Evolutionary conservation across 2,888 invertebrate genomes (phyloP), one percentile per base, ranked within the genome.

Genomic region (Ormyrus pomaceus): DNA sequence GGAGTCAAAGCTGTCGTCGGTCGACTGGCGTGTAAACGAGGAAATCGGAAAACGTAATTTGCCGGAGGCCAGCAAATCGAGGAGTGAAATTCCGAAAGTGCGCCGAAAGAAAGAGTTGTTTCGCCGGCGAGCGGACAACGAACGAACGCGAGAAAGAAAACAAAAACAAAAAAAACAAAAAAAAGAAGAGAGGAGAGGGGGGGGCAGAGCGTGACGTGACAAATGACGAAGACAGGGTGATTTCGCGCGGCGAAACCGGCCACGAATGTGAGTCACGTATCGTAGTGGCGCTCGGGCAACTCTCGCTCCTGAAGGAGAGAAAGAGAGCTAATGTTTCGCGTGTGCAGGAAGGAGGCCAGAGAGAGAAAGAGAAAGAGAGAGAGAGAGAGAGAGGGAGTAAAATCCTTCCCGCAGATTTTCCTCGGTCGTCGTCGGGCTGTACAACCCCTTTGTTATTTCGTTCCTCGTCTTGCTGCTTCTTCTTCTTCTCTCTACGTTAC

Each of bases 241-340:
- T 77, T 80, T 80, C 73, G 73, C 64, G 72, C 34, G 59, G 45
- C 73, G 73, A 69, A 68, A 73, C 66, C 51, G 68, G 53, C 69
- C 69, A 64, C 68, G 76, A 77, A 79, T 79, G 82, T 79, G 79
- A 79, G 82, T 82, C 79, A 82, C 79, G 79, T 79, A 79, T 77
- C 55, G 70, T 79, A 77, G 78, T 75, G 78, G 78, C 59, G 71
- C 59, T 45, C 66, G 46, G 13, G 48, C 66, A 46, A 34, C 72
- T 81, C 78, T 78, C 34, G 34, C 34, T 34, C 34, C 34, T 34
- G 34, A 34, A 75, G 70, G 68, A 75, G 55, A 68, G 59, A 81
- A 34, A 62, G 69, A 56, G 71, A 76, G 62, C 34, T 34, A 34
- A 34, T 34, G 34, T 34, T 34, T 34, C 34, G 34, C 34, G 34